Evolutionary conservation across 2,113 vertebrate species (phyloP).

Genomic region (Pseudorectes ferrugineus): DNA sequence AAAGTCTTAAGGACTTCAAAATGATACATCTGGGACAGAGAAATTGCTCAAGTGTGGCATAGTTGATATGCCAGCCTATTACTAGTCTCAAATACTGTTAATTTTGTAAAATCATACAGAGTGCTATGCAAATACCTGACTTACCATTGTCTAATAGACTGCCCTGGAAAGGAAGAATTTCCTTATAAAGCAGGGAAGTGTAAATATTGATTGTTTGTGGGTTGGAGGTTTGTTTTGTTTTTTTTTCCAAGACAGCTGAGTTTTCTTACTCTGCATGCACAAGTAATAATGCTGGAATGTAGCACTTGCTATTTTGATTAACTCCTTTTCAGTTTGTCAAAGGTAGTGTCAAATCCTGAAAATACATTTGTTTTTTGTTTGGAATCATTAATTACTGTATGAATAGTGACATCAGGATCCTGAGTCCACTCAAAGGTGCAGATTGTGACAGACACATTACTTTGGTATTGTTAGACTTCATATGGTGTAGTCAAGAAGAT

Average conservation of each 20-base stretch:
- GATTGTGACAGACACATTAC: neutral
- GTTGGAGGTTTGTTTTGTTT: neutral
- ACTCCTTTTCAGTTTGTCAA: neutral
- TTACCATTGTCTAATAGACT: neutral
- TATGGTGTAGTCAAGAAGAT: neutral
- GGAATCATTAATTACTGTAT: neutral
- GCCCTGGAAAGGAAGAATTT: neutral
- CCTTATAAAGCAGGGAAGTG: neutral
- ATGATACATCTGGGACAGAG: neutral
- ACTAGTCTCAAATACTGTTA: neutral
- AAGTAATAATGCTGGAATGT: neutral
- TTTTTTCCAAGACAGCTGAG: neutral
- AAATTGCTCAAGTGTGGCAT: neutral
- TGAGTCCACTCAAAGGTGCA: neutral
- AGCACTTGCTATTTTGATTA: neutral
- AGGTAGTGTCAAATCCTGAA: neutral
- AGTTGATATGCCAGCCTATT: neutral
- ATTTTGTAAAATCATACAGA: neutral
- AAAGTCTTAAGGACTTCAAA: neutral
- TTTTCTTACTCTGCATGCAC: neutral
- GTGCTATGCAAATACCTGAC: neutral
- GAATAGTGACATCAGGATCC: neutral
- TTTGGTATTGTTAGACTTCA: neutral
- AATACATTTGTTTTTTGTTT: neutral
- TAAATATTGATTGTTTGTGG: neutral